Conservation (phyloP, 2,797 vertebrate species). For the Acrossocheilus wenchowensis region DNA sequence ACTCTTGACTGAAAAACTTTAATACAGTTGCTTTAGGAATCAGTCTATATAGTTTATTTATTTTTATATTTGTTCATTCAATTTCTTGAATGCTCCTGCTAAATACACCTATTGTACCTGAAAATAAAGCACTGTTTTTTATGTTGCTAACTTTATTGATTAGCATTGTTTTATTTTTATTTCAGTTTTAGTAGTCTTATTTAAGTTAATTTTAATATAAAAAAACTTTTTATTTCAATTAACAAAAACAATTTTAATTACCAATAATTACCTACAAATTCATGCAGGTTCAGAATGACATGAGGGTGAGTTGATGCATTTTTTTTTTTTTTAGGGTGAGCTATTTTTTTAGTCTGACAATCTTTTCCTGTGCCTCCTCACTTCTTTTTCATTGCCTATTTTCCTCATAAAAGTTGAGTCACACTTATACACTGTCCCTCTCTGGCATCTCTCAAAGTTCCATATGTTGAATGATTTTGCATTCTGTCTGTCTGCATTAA, state of each 20-base stretch:
- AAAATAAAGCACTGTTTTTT: too few relatives aligned
- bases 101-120: too few relatives aligned
- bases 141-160: not conserved
- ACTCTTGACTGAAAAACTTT: too few relatives aligned
- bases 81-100: too few relatives aligned
- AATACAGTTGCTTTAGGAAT: too few relatives aligned
- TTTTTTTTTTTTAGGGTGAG: not conserved
- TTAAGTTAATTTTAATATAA: not conserved
- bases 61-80: too few relatives aligned
- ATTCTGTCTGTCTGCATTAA: constrained; percentile 3
- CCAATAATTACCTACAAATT: not conserved
- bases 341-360: not conserved
- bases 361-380: not conserved
- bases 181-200: not conserved
- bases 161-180: not conserved
- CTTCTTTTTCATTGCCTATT: not conserved
- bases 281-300: not conserved
- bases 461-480: not conserved
- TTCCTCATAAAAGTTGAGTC: not conserved
- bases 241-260: not conserved
- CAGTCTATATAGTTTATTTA: too few relatives aligned
- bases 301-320: not conserved
- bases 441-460: not conserved
- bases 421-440: not conserved
- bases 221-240: not conserved